Evolutionary conservation across 2,888 invertebrate genomes (phyloP), one percentile per base, ranked within the genome.

Genomic region (Dasysyrphus tricinctus): DNA sequence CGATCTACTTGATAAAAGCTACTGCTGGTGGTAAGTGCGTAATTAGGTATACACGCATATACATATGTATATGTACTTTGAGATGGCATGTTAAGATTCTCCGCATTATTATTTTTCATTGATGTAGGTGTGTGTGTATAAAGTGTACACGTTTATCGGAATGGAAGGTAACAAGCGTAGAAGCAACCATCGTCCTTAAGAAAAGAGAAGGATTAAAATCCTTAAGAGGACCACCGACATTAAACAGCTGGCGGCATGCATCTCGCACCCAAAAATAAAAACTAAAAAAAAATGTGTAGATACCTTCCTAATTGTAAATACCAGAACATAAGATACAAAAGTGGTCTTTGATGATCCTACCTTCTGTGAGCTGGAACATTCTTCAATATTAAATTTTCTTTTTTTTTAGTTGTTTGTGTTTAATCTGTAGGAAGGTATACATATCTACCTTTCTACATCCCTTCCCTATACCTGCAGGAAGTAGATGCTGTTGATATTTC

Each of bases 221-320:
- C 65, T 39, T 72, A 73, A 47, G 51, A 12, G 67, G 24, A 63
- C 54, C 42, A 54, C 77, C 57, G 63, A 75, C 83, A 70, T 57
- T 42, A 72, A 69, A 77, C 85, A 85, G 77, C 85, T 85, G 85
- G 19, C 77, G 77, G 80, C 85, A 74, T 51, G 80, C 85, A 74
- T 51, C 63, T 75, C 16, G 24, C 70, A 72, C 65, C 32, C 44
- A 69, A 70, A 65, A 47, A 16, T 32, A 47, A 65, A 12, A 63
- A n/a, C 2, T 1, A 63, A 9, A 29, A 16, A n/a, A 63, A n/a
- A 44, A 9, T 6, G 8, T 16, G 47, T 29, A n/a, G n/a, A n/a
- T n/a, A 16, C 24, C 19, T 11, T 37, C 14, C 19, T 59, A 34
- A 34, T 34, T 57, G 56, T 57, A 24, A 24, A 54, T 54, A 19